Base-by-base conservation (phyloP, 2,888 invertebrate species). In the Parnassius orleans region DNA sequence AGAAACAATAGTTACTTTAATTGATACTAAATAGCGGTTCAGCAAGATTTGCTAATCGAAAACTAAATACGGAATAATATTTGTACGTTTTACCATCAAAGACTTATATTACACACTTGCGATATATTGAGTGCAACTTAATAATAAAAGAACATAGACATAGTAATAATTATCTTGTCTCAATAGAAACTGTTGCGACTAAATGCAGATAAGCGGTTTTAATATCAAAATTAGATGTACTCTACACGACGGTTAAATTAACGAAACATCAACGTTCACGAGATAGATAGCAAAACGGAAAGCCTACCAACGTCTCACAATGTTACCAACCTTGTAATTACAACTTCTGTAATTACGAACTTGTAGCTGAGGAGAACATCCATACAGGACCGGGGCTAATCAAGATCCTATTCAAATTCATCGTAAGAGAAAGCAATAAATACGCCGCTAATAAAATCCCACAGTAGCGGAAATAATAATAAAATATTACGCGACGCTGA, bases 401-500 rank as follows among this genome's bases (percentile, higher is more conserved):
- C 88, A 90, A 87, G 79, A 68, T 81, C 77, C 85, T 78, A 87
- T 90, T 90, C 87, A 86, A 81, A 86, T 86, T 80, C 85, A 83
- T 84, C 83, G 85, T 76, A 82, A 80, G 80, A 79, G 85, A 81
- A 78, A 85, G 88, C 81, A 86, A 90, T 90, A 87, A 90, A 90
- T 90, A 89, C 83, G 81, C 75, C 76, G 81, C 78, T 87, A 87
- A 85, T 90, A 90, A 90, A 90, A 88, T 82, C 84, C 83, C 78
- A 73, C 79, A 84, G 82, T 83, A 82, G 79, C 82, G 83, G 83
- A 88, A 88, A 87, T 90, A 88, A 89, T 91, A 90, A 87, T 90
- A 90, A 90, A 90, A 90, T 89, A 90, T 90, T 86, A 89, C 86
- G 83, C 83, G 88, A 85, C 74, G 81, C 78, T 80, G 78, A 86